Conservation (phyloP, 2,888 invertebrate species). For the Autographa gamma region DNA sequence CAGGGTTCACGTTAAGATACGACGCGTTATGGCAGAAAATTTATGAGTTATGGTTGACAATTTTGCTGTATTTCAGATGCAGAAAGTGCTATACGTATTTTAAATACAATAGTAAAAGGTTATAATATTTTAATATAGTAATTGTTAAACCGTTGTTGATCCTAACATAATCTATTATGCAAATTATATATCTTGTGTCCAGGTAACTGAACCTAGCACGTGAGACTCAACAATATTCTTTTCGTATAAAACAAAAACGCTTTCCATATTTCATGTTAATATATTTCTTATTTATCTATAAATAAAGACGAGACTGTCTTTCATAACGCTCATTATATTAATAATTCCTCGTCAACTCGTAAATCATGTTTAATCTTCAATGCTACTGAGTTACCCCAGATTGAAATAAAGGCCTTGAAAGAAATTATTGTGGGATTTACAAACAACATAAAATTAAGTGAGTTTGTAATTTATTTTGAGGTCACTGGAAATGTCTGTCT, state of each 20-base stretch:
- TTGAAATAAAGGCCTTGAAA: slow-evolving; percentile 72
- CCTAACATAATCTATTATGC: no score
- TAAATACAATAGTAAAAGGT: no score
- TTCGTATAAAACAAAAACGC: slow-evolving; percentile 25
- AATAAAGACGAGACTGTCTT: slow-evolving; percentile 50
- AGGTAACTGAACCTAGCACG: slow-evolving; percentile 8
- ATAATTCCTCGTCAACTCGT: slow-evolving; percentile 62
- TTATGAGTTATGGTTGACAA: no score
- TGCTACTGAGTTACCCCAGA: slow-evolving; percentile 63
- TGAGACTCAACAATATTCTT: slow-evolving; percentile 18
- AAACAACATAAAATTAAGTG: slow-evolving; percentile 76
- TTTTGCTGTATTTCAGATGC: no score
- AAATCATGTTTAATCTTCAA: slow-evolving; percentile 68
- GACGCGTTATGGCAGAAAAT: neutral
- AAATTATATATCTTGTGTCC: no score
- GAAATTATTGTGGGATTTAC: slow-evolving; percentile 75
- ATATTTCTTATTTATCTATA: slow-evolving; percentile 52
- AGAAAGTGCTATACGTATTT: no score
- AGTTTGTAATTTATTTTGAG: slow-evolving; percentile 75
- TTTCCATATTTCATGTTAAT: slow-evolving; percentile 27
- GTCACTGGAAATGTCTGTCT: slow-evolving; percentile 68
- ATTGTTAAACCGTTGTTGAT: no score
- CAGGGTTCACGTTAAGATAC: neutral
- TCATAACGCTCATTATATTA: slow-evolving; percentile 61
- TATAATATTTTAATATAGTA: no score